phyloP scores from a whole-genome alignment of 2,888 invertebrate genomes.

The Apamea epomidion region DNA sequence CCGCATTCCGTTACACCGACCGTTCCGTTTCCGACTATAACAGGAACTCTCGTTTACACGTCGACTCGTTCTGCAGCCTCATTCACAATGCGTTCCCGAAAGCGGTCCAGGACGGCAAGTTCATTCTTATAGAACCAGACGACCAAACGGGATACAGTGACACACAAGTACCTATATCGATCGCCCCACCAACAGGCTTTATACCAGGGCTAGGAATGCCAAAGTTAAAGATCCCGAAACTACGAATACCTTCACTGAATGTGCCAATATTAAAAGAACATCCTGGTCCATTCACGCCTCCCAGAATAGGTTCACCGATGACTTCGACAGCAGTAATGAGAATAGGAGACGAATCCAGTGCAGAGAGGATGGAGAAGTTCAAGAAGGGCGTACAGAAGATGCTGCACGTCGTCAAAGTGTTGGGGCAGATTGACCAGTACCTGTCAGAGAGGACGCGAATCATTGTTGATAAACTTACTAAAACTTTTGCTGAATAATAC shows the following conservation, averaged over 20 bases:
- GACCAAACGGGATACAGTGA: constrained; percentile 81
- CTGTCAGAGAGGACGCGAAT: constrained; percentile 85
- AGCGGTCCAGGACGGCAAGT: constrained; percentile 81
- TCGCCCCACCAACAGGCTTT: constrained; percentile 81
- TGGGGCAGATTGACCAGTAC: constrained; percentile 85
- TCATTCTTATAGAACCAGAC: constrained; percentile 76
- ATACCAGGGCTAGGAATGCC: constrained; percentile 74
- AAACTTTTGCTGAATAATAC: constrained; percentile 80
- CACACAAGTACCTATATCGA: constrained; percentile 74
- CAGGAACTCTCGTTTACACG: constrained; percentile 69
- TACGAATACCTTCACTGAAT: constrained; percentile 76
- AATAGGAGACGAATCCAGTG: constrained; percentile 80
- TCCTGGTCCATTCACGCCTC: constrained; percentile 67
- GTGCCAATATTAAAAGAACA: constrained; percentile 76
- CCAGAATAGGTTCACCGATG: constrained; percentile 78
- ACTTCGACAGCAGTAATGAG: constrained; percentile 70
- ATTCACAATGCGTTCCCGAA: constrained; percentile 84
- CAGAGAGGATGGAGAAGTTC: constrained; percentile 84
- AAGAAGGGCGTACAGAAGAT: constrained; percentile 87
- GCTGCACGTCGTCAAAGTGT: constrained; percentile 84
- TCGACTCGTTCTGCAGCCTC: constrained; percentile 81
- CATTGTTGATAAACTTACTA: constrained; percentile 83
- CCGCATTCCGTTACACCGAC: constrained; percentile 32
- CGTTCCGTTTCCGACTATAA: constrained; percentile 48
- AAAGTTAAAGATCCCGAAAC: constrained; percentile 72